Evolutionary conservation across 2,797 vertebrate genomes (phyloP).

Genomic region (Pseudochirops cupreus): DNA sequence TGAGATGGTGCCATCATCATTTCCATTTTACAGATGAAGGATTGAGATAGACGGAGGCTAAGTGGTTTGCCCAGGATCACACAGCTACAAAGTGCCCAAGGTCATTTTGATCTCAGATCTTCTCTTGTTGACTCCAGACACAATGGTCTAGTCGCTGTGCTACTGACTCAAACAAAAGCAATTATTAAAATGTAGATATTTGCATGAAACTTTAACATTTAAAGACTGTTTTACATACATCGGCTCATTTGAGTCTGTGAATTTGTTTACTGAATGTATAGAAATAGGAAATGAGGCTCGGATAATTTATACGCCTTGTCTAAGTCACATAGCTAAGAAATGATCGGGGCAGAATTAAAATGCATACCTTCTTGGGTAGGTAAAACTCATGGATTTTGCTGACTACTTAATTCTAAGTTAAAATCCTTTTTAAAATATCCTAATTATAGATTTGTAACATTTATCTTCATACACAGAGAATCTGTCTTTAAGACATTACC

Average conservation of each 20-base stretch:
- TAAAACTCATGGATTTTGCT: slow-evolving; percentile 3
- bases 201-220: not conserved
- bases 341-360: not conserved
- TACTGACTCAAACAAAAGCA: not conserved
- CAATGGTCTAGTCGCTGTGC: not conserved
- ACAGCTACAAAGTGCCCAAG: not conserved
- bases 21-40: not conserved
- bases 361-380: not conserved
- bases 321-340: not conserved
- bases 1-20: not conserved
- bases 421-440: not conserved
- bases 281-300: not conserved
- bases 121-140: not conserved
- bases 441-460: not conserved
- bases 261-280: not conserved
- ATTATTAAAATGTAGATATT: not conserved
- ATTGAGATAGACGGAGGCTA: not conserved
- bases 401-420: slow-evolving; percentile 14
- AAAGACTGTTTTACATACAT: not conserved
- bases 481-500: not conserved
- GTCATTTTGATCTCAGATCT: not conserved
- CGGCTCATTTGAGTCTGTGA: not conserved
- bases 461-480: not conserved
- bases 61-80: not conserved
- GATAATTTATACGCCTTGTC: not conserved